phyloP scores from a whole-genome alignment of 2,113 vertebrate species.

The Varanus komodoensis region DNA sequence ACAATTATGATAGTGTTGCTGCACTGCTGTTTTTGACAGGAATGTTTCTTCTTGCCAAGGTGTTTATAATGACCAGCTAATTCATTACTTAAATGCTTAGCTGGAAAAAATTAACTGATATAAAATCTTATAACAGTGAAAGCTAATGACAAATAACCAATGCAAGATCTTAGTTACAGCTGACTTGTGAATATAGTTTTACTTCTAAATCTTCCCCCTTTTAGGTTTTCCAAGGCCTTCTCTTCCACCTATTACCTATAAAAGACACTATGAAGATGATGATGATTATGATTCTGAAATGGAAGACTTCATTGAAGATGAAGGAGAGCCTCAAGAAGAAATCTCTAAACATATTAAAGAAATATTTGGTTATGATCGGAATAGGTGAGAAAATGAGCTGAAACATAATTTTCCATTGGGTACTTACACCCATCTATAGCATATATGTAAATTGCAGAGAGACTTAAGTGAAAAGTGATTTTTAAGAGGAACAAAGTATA shows the following conservation, averaged over 20 bases:
- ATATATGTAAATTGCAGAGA: background rate
- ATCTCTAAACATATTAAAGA: slow-evolving; percentile 96
- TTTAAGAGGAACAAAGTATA: background rate
- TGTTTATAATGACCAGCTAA: slow-evolving; percentile 28
- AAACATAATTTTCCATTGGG: background rate
- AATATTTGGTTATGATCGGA: slow-evolving; percentile 96
- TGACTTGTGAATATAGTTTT: background rate
- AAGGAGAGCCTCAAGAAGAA: slow-evolving; percentile 89
- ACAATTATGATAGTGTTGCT: background rate
- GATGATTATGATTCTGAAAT: slow-evolving; percentile 97
- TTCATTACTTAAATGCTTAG: background rate
- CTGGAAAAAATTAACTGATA: background rate
- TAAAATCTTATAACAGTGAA: background rate
- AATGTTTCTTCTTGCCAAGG: slow-evolving; percentile 28
- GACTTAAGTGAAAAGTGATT: background rate
- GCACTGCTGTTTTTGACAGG: background rate
- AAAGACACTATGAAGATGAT: slow-evolving; percentile 85
- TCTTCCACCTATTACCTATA: slow-evolving; percentile 82
- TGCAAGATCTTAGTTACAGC: background rate
- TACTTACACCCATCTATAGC: slow-evolving; percentile 17
- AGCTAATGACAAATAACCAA: background rate
- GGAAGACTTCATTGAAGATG: slow-evolving; percentile 98
- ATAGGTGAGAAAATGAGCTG: slow-evolving; percentile 76
- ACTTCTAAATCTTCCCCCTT: background rate
- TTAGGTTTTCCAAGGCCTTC: slow-evolving; percentile 78